Conservation (phyloP, 2,888 invertebrate species). For the Nomada lathburiana region DNA sequence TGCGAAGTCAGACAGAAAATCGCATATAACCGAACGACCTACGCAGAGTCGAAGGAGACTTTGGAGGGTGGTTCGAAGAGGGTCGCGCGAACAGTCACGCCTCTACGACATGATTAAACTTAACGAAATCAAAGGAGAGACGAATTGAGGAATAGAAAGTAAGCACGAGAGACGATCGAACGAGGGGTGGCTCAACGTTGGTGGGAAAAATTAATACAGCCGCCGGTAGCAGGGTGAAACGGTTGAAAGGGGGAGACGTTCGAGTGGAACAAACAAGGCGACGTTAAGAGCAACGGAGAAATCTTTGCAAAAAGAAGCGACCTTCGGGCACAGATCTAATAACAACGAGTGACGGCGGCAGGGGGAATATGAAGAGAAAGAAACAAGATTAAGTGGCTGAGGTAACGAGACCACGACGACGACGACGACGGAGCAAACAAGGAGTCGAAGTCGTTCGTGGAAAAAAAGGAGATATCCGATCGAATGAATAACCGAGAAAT, state of each 20-base stretch:
- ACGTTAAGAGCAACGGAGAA: constrained; percentile 10
- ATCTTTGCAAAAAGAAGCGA: background rate
- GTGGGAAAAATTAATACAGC: constrained; percentile 6
- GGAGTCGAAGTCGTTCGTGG: background rate
- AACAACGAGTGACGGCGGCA: background rate
- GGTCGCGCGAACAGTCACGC: background rate
- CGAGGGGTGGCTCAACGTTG: background rate
- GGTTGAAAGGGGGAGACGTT: background rate
- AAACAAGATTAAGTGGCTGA: constrained; percentile 42
- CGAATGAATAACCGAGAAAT: constrained; percentile 44
- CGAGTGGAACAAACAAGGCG: background rate
- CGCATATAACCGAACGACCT: background rate
- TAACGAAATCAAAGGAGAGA: background rate
- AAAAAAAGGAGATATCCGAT: constrained; percentile 14
- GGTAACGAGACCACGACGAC: background rate
- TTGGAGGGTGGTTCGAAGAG: background rate
- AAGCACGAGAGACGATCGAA: background rate
- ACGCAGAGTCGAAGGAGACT: background rate
- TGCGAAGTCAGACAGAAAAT: background rate
- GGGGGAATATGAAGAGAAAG: constrained; percentile 37
- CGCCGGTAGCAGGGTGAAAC: background rate
- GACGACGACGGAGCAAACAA: background rate
- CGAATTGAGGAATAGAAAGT: background rate
- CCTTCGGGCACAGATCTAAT: constrained; percentile 25
- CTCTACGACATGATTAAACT: background rate